Conservation (phyloP, 2,888 invertebrate genomes). For the Drosophila falleni region DNA sequence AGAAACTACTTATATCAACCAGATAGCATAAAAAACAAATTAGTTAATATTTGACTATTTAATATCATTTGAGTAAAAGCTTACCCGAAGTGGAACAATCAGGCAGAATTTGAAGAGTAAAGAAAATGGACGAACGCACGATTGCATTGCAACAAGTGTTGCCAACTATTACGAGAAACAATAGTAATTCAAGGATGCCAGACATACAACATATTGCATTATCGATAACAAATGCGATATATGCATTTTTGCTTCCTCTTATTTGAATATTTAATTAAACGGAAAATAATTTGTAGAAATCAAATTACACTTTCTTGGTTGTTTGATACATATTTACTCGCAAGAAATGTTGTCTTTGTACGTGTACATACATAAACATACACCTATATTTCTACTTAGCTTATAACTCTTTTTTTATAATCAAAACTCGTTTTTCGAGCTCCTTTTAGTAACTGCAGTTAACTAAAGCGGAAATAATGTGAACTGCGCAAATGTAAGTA, state of each 20-base stretch:
- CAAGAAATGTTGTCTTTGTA: conserved; percentile 13
- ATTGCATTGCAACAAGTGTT: neutral
- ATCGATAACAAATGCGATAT: conserved; percentile 14
- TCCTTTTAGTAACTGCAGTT: conserved; percentile 44
- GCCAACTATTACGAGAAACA: neutral
- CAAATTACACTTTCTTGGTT: neutral
- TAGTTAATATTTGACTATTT: neutral
- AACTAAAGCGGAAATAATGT: conserved; percentile 68
- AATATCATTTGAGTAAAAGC: neutral
- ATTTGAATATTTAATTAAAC: neutral
- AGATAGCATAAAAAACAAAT: neutral
- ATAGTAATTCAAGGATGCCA: conserved; percentile 2
- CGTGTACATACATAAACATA: neutral
- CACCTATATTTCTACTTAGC: neutral
- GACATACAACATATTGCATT: neutral
- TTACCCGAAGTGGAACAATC: neutral
- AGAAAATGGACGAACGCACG: neutral
- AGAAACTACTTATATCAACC: neutral
- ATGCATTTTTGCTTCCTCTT: neutral
- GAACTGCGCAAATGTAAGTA: conserved; percentile 53
- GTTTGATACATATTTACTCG: neutral
- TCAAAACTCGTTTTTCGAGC: conserved; percentile 32
- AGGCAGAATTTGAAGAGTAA: neutral
- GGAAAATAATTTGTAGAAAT: neutral
- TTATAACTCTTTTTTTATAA: neutral